phyloP scores from a whole-genome alignment of 2,113 vertebrate genomes.

The Heloderma charlesbogerti region DNA sequence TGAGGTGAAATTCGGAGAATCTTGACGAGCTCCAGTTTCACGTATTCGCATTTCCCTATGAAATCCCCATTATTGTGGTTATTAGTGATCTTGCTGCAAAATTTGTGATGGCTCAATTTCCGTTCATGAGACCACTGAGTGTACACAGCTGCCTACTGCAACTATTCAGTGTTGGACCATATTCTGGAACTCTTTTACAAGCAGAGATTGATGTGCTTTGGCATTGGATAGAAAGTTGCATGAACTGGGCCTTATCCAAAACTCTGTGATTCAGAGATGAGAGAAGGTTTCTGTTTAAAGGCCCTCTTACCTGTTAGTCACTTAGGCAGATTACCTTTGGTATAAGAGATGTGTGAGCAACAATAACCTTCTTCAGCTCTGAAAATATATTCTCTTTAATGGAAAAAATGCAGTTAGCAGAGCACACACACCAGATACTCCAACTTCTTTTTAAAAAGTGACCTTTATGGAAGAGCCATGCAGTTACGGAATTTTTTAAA shows the following conservation, averaged over 20 bases:
- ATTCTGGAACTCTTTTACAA: no score
- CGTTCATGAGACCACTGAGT: no score
- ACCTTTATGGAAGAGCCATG: not conserved
- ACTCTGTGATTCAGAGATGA: not conserved
- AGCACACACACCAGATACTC: not conserved
- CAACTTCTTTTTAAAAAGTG: not conserved
- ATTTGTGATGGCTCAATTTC: no score
- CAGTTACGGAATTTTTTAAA: not conserved
- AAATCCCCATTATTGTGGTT: no score
- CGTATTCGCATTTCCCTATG: no score
- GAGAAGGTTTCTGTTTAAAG: not conserved
- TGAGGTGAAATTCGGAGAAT: no score
- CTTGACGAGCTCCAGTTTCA: no score
- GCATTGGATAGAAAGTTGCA: not conserved
- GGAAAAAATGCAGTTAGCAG: not conserved
- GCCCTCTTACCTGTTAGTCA: not conserved
- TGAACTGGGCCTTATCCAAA: not conserved
- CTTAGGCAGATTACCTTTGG: not conserved
- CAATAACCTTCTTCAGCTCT: not conserved
- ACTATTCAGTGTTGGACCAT: no score
- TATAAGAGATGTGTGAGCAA: not conserved
- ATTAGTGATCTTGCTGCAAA: no score
- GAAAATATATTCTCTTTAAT: not conserved
- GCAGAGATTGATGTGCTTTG: not conserved
- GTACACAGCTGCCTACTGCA: no score